These are phyloP conservation scores for Salminus brasiliensis DNA, from an alignment of 2,113 vertebrate genomes.

Conservation along the genomic window DNA sequence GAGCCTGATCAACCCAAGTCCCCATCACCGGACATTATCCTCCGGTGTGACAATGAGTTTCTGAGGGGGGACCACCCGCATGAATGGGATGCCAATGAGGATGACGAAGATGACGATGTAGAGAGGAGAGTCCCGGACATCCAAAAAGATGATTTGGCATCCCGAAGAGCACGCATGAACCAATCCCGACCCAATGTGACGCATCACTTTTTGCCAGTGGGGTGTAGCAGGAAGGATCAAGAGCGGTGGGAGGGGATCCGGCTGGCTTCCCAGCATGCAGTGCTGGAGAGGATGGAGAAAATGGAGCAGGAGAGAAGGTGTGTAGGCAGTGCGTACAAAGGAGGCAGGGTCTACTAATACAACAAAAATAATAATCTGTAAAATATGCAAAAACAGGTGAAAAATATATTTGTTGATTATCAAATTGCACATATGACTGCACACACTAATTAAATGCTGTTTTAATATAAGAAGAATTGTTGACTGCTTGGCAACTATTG, in stretches of 20 bases:
- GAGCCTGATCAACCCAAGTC: constrained; percentile 69
- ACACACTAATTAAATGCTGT: no score
- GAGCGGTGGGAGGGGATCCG: constrained; percentile 78
- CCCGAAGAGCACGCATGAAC: constrained; percentile 81
- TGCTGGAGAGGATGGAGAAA: constrained; percentile 67
- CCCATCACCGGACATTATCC: constrained; percentile 79
- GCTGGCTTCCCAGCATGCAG: constrained; percentile 73
- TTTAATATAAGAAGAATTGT: no score
- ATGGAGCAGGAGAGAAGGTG: constrained; percentile 61
- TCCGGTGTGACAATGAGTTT: constrained; percentile 85
- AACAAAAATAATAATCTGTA: no score
- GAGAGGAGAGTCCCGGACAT: constrained; percentile 83
- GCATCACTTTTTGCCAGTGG: constrained; percentile 79
- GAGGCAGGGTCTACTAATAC: background rate
- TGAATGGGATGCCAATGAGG: constrained; percentile 75
- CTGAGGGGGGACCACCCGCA: constrained; percentile 71
- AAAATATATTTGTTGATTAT: no score
- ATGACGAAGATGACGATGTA: constrained; percentile 71
- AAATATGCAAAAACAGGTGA: no score
- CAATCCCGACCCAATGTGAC: constrained; percentile 73
- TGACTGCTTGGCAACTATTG: no score
- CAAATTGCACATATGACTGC: no score
- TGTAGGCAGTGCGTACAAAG: constrained; percentile 59
- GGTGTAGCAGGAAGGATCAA: constrained; percentile 77
- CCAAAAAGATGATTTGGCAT: constrained; percentile 90